A percentile compares a stretch with the other conserved stretches of the same genome.
phyloP scores from a whole-genome alignment of 2,113 vertebrate genomes.

The Epinephelus moara region DNA sequence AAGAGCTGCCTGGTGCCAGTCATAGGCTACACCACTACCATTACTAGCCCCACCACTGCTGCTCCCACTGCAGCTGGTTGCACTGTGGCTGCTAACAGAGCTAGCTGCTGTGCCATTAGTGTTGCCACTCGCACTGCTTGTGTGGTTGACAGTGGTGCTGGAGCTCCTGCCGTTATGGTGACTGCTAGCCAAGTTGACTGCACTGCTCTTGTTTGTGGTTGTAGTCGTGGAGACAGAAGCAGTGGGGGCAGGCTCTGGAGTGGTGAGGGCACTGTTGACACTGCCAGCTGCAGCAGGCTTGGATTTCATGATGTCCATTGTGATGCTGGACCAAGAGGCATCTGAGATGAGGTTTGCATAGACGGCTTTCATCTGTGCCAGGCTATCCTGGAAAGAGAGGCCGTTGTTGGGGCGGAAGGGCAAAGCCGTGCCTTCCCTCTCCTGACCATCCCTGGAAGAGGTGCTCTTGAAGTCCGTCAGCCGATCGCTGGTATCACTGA shows the following conservation, averaged over 20 bases:
- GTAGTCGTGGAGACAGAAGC: constrained; percentile 77
- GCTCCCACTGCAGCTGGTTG: constrained; percentile 83
- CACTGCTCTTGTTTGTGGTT: constrained; percentile 78
- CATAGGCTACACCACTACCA: constrained; percentile 91
- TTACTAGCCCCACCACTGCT: constrained; percentile 77
- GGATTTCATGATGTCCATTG: constrained; percentile 96
- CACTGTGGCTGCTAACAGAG: constrained; percentile 79
- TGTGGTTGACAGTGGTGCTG: constrained; percentile 79
- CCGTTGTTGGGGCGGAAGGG: constrained; percentile 82
- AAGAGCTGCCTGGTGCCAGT: constrained; percentile 98
- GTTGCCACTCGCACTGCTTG: constrained; percentile 74
- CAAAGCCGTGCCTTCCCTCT: constrained; percentile 88
- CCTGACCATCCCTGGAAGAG: constrained; percentile 91
- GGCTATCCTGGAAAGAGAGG: constrained; percentile 95
- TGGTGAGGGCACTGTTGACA: constrained; percentile 73
- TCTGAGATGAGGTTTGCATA: constrained; percentile 98
- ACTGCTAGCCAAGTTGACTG: constrained; percentile 73
- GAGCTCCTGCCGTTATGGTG: constrained; percentile 86
- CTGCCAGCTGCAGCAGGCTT: constrained; percentile 79
- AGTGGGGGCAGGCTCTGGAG: constrained; percentile 69
- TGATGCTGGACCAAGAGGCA: constrained; percentile 97
- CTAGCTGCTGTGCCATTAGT: constrained; percentile 80
- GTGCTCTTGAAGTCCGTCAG: constrained; percentile 93
- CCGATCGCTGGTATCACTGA: constrained; percentile 96
- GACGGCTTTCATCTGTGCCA: constrained; percentile 99